These are phyloP conservation scores for Pyrrhosoma nymphula DNA, from an alignment of 2,888 invertebrate species.

Conservation along the genomic window DNA sequence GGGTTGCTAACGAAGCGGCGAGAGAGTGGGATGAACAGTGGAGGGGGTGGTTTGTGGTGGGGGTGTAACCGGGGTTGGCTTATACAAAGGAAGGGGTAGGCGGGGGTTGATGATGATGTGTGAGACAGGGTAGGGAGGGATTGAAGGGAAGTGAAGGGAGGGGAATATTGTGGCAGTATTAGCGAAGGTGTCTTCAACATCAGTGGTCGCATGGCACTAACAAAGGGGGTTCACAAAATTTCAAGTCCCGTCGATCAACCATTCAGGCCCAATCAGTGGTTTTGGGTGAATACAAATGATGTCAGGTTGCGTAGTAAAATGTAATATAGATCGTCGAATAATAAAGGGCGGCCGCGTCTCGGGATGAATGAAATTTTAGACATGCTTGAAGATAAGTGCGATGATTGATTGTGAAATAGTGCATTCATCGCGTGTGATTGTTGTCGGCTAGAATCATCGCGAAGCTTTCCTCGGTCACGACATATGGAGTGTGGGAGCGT, in stretches of 20 bases:
- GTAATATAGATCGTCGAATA: background rate
- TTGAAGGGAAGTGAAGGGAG: background rate
- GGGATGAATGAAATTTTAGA: no score
- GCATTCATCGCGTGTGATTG: no score
- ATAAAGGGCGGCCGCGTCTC: no score
- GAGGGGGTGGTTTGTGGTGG: background rate
- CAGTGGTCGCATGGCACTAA: background rate
- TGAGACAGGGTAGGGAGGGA: background rate
- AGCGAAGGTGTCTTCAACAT: constrained; percentile 12
- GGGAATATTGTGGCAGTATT: constrained; percentile 13
- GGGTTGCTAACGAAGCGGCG: constrained; percentile 57
- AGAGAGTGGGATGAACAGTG: background rate
- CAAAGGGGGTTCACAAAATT: constrained; percentile 19
- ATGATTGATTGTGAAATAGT: no score
- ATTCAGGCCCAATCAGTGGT: no score
- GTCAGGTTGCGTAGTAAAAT: background rate
- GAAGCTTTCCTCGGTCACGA: no score
- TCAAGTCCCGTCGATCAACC: no score
- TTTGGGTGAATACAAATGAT: background rate
- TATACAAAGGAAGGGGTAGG: background rate
- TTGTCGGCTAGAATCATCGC: no score
- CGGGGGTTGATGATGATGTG: background rate
- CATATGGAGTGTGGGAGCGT: no score
- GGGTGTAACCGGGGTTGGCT: background rate
- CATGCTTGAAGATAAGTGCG: no score